These are phyloP conservation scores for Drosophila paracracens DNA, from an alignment of 2,888 invertebrate species.

Conservation along the genomic window DNA sequence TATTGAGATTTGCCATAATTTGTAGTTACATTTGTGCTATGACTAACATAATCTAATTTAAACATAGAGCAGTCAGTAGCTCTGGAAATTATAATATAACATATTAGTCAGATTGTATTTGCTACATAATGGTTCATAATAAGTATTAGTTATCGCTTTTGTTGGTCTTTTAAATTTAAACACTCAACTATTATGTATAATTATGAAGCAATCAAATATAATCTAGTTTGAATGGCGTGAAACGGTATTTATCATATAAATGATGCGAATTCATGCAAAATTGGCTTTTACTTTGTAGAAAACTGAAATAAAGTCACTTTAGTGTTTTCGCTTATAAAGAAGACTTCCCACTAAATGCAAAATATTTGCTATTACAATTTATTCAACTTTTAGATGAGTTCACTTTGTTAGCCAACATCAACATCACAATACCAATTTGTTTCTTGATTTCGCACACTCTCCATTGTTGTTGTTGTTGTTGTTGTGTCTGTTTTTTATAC, in stretches of 20 bases:
- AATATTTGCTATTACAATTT: background rate
- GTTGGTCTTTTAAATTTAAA: background rate
- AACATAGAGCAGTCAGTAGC: background rate
- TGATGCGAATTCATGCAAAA: background rate
- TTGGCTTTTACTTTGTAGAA: background rate
- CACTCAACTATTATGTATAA: background rate
- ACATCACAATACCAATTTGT: constrained; percentile 32
- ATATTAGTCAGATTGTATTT: background rate
- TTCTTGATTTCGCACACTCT: constrained; percentile 51
- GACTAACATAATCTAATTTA: background rate
- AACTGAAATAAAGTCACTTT: background rate
- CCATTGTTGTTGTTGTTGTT: constrained; percentile 22
- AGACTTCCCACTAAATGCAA: background rate
- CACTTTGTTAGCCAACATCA: constrained; percentile 30
- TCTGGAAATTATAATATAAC: background rate
- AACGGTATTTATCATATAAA: background rate
- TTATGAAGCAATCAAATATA: background rate
- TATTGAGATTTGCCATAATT: too few relatives aligned
- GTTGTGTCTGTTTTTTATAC: constrained; percentile 12
- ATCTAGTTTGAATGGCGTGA: background rate
- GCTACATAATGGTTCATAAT: background rate
- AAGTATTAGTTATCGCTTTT: background rate
- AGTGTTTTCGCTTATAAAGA: background rate
- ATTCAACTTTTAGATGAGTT: background rate
- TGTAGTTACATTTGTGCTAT: background rate